These are phyloP conservation scores for Canis aureus DNA, from an alignment of 2,113 vertebrate genomes.

Conservation along the genomic window DNA sequence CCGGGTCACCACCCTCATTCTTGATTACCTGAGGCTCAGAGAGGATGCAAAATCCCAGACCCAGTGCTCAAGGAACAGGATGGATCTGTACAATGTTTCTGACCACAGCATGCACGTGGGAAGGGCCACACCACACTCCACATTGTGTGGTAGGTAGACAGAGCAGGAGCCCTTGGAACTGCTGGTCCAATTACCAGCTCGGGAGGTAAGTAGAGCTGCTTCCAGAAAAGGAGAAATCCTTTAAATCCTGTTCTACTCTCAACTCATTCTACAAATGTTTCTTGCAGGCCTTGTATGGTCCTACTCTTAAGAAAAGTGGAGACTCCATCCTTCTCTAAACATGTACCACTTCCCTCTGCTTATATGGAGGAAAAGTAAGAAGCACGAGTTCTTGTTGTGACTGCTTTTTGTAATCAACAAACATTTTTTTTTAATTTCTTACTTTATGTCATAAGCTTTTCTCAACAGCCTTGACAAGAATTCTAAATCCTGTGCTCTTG, in stretches of 20 bases:
- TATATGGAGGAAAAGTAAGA: not conserved
- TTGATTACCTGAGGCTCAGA: not conserved
- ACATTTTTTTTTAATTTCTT: not conserved
- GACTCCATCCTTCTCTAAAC: not conserved
- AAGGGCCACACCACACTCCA: not conserved
- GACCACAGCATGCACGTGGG: not conserved
- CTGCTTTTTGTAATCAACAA: not conserved
- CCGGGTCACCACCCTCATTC: not conserved
- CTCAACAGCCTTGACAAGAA: not conserved
- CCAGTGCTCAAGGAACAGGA: not conserved
- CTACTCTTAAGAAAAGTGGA: not conserved
- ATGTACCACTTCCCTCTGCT: not conserved
- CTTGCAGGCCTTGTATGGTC: not conserved
- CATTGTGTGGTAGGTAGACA: accelerated
- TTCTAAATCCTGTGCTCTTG: not conserved
- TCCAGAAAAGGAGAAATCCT: not conserved
- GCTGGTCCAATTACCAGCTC: not conserved
- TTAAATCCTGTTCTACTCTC: not conserved
- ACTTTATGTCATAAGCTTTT: not conserved
- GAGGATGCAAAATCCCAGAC: not conserved
- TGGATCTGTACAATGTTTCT: not conserved
- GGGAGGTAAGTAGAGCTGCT: not conserved
- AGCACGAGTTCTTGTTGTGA: not conserved
- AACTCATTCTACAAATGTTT: not conserved
- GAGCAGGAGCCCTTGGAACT: accelerated